A percentile compares a stretch with the other conserved stretches of the same genome.
Evolutionary conservation across 2,797 vertebrate species (phyloP).

Genomic region (Epinephelus awoara): DNA sequence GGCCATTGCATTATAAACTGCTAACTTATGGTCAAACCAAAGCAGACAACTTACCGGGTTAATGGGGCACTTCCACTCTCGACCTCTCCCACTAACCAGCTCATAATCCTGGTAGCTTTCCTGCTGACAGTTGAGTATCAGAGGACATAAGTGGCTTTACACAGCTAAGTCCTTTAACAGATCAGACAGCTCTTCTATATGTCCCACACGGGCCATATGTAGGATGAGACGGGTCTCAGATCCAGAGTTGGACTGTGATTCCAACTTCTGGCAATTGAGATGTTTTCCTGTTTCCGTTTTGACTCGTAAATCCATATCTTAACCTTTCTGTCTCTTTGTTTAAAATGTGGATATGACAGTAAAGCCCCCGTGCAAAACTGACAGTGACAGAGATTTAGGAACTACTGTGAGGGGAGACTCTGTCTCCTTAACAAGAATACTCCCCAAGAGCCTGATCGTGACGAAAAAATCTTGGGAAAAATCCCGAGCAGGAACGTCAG

Average conservation of each 20-base stretch:
- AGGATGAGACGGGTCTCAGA: slow-evolving; percentile 44
- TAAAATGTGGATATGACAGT: too few species aligned
- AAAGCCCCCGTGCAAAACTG: too few species aligned
- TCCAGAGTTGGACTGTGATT: slow-evolving; percentile 18
- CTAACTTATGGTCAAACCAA: slow-evolving; percentile 39
- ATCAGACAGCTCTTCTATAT: slow-evolving; percentile 56
- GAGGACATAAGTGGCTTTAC: slow-evolving; percentile 70
- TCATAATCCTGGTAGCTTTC: slow-evolving; percentile 65
- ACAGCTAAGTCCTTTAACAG: slow-evolving; percentile 69
- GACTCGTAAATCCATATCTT: too few species aligned
- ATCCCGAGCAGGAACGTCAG: slow-evolving; percentile 21
- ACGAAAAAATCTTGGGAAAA: slow-evolving; percentile 6
- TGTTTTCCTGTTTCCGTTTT: neutral
- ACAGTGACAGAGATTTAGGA: slow-evolving; percentile 1
- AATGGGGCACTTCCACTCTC: slow-evolving; percentile 16
- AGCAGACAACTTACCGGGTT: slow-evolving; percentile 50
- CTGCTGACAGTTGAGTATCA: slow-evolving; percentile 47
- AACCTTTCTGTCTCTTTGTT: too few species aligned
- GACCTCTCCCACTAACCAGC: slow-evolving; percentile 42
- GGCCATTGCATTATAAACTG: neutral
- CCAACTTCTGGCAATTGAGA: slow-evolving; percentile 8
- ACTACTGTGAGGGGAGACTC: too few species aligned
- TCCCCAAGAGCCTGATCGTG: neutral
- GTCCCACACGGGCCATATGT: slow-evolving; percentile 35
- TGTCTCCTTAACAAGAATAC: slow-evolving; percentile 9